These are phyloP conservation scores for Mallotus villosus DNA, from an alignment of 2,797 vertebrate genomes.

Conservation along the genomic window DNA sequence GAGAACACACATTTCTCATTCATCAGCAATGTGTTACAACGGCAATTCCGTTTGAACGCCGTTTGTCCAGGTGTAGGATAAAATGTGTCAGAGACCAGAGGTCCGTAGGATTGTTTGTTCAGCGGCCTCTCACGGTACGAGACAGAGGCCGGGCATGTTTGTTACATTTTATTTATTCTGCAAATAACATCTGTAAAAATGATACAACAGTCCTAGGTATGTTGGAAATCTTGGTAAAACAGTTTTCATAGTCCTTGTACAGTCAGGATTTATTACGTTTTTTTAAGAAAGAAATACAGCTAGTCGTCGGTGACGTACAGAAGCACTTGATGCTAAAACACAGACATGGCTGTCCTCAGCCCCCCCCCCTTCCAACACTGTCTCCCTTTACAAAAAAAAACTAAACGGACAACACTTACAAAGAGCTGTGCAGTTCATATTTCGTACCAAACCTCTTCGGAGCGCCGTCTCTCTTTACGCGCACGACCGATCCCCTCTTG, in stretches of 20 bases:
- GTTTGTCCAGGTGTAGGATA: no score
- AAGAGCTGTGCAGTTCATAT: slow-evolving; percentile 59
- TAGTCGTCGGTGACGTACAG: slow-evolving; percentile 58
- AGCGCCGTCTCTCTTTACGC: slow-evolving; percentile 14
- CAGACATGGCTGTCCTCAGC: slow-evolving; percentile 36
- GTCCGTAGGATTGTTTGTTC: no score
- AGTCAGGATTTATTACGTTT: slow-evolving; percentile 51
- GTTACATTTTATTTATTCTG: slow-evolving; percentile 77
- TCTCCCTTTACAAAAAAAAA: slow-evolving; percentile 22
- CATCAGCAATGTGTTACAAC: no score
- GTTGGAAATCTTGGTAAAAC: slow-evolving; percentile 61
- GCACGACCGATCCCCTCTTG: slow-evolving; percentile 16
- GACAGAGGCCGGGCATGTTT: slow-evolving; percentile 15
- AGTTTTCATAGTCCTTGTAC: slow-evolving; percentile 63
- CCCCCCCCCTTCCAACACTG: no score
- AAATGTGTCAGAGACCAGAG: no score
- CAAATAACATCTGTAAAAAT: slow-evolving; percentile 80
- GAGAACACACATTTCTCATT: no score
- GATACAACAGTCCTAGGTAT: slow-evolving; percentile 72
- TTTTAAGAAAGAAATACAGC: slow-evolving; percentile 64
- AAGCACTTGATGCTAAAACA: slow-evolving; percentile 72
- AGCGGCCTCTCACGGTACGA: background rate
- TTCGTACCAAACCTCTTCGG: slow-evolving; percentile 37
- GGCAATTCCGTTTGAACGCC: no score
- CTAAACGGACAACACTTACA: slow-evolving; percentile 19